Base-by-base conservation (phyloP, 2,113 vertebrate genomes). In the Grantiella picta region DNA sequence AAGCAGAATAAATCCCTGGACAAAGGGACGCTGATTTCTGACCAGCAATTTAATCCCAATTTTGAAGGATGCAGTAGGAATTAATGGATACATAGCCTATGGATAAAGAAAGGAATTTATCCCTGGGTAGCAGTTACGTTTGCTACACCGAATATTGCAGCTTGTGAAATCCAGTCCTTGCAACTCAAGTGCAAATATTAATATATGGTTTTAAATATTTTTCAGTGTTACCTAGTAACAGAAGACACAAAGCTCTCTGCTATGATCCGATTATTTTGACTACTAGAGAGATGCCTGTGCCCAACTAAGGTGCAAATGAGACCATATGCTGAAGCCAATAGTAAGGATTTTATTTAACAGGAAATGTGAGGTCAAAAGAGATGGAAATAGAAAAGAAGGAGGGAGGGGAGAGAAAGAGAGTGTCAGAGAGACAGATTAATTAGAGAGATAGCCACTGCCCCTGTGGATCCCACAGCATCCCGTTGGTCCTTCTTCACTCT, bases 271-370 rank as follows among this genome's bases (percentile, higher is more conserved):
- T 78, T 69, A 61, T 61, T 69, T 78, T 69, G 28, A 33, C 28
- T 69, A 3, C 28, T 61, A 19, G 38, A 52, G 45, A 69, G 27
- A 33, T 45, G 33, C 6, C 45, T 52, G 21, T 77, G 14, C 17
- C 36, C 36, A 59, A 27, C 5, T 33, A 17, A 52, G 36, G 27
- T 44, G 14, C 33, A 44, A 44, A 22, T 33, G 27, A 68, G 14
- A 27, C 33, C 63, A 12, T 18, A 33, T 0, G 2, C 33, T 0
- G 0, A 44, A 59, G 44, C 27, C 36, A 44, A 27, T 8, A 27
- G 36, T 50, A 36, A 1, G 0, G 31, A 52, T 77, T 86, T 52
- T 59, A 18, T 52, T 60, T 18, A 68, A 36, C 27, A 36, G 17
- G 22, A 44, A 60, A 36, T 23, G 45, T 44, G 44, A 42, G 25